These are phyloP conservation scores for Latrodectus elegans DNA, from an alignment of 2,888 invertebrate species.

Conservation along the genomic window DNA sequence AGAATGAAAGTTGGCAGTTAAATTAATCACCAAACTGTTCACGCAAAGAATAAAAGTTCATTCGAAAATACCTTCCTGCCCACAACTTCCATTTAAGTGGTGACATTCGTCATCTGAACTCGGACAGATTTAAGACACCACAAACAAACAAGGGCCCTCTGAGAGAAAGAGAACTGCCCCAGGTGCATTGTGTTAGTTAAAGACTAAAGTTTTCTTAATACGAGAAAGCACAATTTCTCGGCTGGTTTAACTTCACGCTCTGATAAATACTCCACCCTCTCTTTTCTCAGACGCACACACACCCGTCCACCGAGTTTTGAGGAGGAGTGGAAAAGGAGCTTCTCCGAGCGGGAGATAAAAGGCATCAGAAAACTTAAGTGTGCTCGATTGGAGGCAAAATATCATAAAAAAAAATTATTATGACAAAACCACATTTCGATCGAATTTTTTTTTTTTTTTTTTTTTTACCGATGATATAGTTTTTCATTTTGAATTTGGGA, in stretches of 20 bases:
- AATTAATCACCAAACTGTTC: too few species aligned
- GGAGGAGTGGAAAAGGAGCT: background rate
- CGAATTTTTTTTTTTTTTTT: too few species aligned
- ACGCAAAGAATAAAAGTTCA: too few species aligned
- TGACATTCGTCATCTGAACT: background rate
- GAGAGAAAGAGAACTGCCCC: constrained; percentile 28
- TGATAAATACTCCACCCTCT: constrained; percentile 48
- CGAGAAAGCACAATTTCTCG: constrained; percentile 63
- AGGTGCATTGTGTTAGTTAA: constrained; percentile 63
- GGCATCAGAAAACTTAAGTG: constrained; percentile 47
- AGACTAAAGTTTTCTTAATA: constrained; percentile 43
- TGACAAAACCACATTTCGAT: too few species aligned
- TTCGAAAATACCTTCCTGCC: too few species aligned
- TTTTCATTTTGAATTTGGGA: too few species aligned
- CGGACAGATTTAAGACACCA: background rate
- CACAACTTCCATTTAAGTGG: too few species aligned
- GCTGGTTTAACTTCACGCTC: constrained; percentile 65
- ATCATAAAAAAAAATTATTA: too few species aligned
- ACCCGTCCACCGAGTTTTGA: constrained; percentile 15
- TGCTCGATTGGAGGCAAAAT: constrained; percentile 16
- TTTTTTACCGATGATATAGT: too few species aligned
- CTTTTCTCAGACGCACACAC: constrained; percentile 13
- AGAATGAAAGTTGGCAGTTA: too few species aligned
- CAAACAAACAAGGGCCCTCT: constrained; percentile 13
- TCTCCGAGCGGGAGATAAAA: constrained; percentile 17